Conservation (phyloP, 2,797 vertebrate genomes). For the Acrossocheilus fasciatus region DNA sequence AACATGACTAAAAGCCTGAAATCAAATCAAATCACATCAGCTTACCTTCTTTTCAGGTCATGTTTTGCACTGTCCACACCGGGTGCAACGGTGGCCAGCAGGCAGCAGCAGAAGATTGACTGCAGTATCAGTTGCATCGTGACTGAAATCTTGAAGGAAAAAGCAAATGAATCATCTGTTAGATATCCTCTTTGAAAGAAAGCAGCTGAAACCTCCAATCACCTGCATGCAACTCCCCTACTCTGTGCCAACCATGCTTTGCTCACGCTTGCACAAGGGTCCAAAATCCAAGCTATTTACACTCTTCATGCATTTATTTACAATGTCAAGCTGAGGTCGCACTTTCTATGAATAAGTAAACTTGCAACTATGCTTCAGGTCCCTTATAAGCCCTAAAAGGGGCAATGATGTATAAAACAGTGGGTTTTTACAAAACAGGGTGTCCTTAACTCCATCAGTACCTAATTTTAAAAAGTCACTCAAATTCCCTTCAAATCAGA, state of each 20-base stretch:
- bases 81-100: conserved; percentile 81
- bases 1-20: not conserved
- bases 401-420: conserved; percentile 67
- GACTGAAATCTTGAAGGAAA: conserved; percentile 72
- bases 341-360: conserved; percentile 77
- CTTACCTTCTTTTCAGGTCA: conserved; percentile 91
- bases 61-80: conserved; percentile 81
- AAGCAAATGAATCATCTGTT: conserved; percentile 55
- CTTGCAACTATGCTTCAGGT: conserved; percentile 74
- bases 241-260: conserved; percentile 45
- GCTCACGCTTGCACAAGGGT: conserved; percentile 75
- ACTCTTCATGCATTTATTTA: conserved; percentile 80
- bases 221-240: conserved; percentile 52
- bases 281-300: conserved; percentile 79
- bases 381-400: conserved; percentile 68
- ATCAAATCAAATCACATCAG: conserved; percentile 8
- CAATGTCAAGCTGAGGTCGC: conserved; percentile 78
- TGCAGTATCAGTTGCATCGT: conserved; percentile 88
- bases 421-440: conserved; percentile 61
- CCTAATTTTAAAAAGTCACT: not conserved
- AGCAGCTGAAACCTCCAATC: conserved; percentile 56
- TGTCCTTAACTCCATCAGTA: not conserved
- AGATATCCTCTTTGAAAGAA: conserved; percentile 57
- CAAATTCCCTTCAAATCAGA: conserved; percentile 12
- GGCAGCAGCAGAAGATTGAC: conserved; percentile 85